Base-by-base conservation (phyloP, 1,140 invertebrate genomes). In the Dinothrombium tinctorium region DNA sequence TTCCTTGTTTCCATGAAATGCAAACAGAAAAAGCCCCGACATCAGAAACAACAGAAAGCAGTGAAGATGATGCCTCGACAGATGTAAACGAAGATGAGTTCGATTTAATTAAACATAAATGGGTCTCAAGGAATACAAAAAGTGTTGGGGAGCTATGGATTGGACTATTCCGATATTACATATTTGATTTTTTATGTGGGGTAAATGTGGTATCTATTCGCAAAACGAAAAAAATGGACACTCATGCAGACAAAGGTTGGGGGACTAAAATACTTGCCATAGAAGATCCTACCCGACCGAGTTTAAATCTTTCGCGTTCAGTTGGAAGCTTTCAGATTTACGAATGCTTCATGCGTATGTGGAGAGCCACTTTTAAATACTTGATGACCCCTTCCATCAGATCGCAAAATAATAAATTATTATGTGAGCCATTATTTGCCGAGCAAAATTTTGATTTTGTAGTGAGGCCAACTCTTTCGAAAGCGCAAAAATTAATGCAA, bases 1-100 rank as follows among this genome's bases (percentile, higher is more conserved):
- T 72, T 33, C 69, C 69, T 38, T 66, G 69, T 14, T 52, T 72
- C 15, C 69, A 71, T 53, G 64, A 69, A 41, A 8, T 31, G 2
- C 15, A 24, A 22, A 12, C 7, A 2, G 17, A 32, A 20, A 21
- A n/a, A 15, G 7, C n/a, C 9, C 14, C 26, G 11, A 31, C n/a
- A 19, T 9, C 11, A 20, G 19, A 17, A 9, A 24, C 21, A n/a
- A 35, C 7, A 7, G 33, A 19, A 25, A 40, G 14, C 5, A 26
- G 4, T 9, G 4, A 6, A 9, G 9, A 26, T 5, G 7, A 22
- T 38, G 24, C 12, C 9, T 22, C 25, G 8, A 14, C 12, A 7
- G 14, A n/a, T 9, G 38, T 15, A 14, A 8, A 26, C 17, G 41
- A 43, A 26, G 33, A 43, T 20, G 15, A 28, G 3, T 37, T 25